Evolutionary conservation across 2,113 vertebrate species (phyloP).

Genomic region (Capreolus pygargus): DNA sequence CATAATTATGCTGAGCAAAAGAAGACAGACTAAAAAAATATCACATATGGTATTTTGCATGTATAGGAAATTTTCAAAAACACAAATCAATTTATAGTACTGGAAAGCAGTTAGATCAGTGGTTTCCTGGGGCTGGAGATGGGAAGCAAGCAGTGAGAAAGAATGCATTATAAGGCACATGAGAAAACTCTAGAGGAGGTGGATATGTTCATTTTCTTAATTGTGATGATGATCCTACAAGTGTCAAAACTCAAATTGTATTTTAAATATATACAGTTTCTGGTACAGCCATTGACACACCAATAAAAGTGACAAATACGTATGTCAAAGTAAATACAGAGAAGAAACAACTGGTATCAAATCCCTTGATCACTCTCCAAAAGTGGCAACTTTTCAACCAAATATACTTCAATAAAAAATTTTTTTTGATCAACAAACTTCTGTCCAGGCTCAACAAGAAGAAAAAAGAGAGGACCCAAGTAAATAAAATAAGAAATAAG

Average conservation of each 20-base stretch:
- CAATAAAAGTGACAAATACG: not conserved
- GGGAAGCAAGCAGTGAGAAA: not conserved
- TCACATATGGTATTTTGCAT: not conserved
- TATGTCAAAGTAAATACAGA: not conserved
- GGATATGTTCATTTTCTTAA: not conserved
- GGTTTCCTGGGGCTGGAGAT: not conserved
- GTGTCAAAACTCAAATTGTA: not conserved
- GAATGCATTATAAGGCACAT: not conserved
- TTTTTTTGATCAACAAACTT: not conserved
- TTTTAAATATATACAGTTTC: not conserved
- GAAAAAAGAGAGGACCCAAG: not conserved
- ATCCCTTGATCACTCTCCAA: not conserved
- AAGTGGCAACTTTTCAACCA: not conserved
- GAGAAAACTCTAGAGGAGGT: not conserved
- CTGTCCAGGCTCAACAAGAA: not conserved
- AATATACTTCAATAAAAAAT: not conserved
- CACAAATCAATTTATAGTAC: not conserved
- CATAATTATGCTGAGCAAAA: not conserved
- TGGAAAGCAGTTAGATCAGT: not conserved
- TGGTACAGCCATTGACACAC: not conserved
- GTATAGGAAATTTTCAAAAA: not conserved
- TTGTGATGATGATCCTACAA: not conserved
- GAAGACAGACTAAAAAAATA: not conserved
- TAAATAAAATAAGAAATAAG: not conserved
- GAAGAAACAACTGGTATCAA: not conserved